These are phyloP conservation scores for Holothuria glaberrima DNA, from an alignment of 35 echinoderm and acorn worm genomes.

Conservation along the genomic window DNA sequence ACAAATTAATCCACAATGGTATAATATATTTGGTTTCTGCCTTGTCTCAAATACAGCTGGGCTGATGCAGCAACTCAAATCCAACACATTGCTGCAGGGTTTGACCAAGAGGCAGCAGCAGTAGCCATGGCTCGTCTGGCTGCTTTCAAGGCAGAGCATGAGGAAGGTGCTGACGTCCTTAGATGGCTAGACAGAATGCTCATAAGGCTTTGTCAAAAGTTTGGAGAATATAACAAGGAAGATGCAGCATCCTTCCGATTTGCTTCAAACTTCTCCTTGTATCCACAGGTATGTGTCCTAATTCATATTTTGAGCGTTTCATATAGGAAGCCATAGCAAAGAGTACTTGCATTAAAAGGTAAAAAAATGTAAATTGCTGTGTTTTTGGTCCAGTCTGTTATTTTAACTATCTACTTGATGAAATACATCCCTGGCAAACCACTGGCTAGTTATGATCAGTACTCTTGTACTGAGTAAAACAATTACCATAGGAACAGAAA, in stretches of 20 bases:
- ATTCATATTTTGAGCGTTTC: no score
- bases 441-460: no score
- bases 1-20: neutral
- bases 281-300: slow-evolving; percentile 77
- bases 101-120: slow-evolving; percentile 93
- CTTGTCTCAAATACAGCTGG: slow-evolving; percentile 61
- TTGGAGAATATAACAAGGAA: slow-evolving; percentile 98
- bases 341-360: no score
- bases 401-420: no score
- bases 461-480: no score
- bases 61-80: slow-evolving; percentile 90
- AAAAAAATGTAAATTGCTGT: no score
- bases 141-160: slow-evolving; percentile 79
- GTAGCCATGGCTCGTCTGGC: slow-evolving; percentile 93
- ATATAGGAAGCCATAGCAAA: neutral
- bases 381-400: no score
- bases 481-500: no score
- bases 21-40: neutral
- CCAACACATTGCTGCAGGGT: slow-evolving; percentile 90
- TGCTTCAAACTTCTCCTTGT: slow-evolving; percentile 88
- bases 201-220: slow-evolving; percentile 97
- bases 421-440: no score
- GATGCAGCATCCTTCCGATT: slow-evolving; percentile 88
- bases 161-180: slow-evolving; percentile 91
- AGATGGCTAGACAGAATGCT: slow-evolving; percentile 96